phyloP scores from a whole-genome alignment of 2,888 invertebrate species.

The Teleogryllus oceanicus region DNA sequence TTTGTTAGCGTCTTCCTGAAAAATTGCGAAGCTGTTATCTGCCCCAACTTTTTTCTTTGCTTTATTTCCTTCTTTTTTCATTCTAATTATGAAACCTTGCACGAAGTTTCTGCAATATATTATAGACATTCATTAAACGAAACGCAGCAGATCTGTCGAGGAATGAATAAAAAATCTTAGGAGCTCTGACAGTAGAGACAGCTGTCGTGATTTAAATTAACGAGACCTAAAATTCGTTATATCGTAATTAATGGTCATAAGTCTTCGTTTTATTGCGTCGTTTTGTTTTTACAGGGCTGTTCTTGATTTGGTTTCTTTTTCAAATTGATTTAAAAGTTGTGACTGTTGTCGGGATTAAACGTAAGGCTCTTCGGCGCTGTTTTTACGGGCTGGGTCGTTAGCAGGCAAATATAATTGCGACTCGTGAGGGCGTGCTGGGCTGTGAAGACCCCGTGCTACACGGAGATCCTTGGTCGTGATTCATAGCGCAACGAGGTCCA shows the following conservation, averaged over 20 bases:
- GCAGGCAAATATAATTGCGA: too few species aligned
- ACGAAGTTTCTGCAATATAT: neutral
- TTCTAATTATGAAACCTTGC: constrained; percentile 2
- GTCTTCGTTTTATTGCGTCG: neutral
- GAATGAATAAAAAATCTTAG: constrained; percentile 8
- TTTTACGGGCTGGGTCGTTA: too few species aligned
- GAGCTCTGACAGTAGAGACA: neutral
- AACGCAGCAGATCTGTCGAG: neutral
- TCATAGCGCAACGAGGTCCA: too few species aligned
- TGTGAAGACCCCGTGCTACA: too few species aligned
- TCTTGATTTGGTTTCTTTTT: neutral
- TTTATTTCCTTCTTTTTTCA: constrained; percentile 5
- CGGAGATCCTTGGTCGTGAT: too few species aligned
- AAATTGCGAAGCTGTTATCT: constrained; percentile 9
- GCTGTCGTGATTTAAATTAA: constrained; percentile 6
- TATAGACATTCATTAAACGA: constrained; percentile 6
- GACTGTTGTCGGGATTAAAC: neutral
- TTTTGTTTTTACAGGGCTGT: neutral
- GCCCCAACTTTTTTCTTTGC: neutral
- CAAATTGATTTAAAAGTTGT: neutral
- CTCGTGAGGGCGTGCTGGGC: too few species aligned
- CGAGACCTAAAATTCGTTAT: constrained; percentile 7
- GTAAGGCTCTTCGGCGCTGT: too few species aligned
- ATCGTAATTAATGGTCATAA: constrained; percentile 11
- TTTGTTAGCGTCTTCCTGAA: neutral